Evolutionary conservation across 2,113 vertebrate species (phyloP).

Genomic region (Polyodon spathula): DNA sequence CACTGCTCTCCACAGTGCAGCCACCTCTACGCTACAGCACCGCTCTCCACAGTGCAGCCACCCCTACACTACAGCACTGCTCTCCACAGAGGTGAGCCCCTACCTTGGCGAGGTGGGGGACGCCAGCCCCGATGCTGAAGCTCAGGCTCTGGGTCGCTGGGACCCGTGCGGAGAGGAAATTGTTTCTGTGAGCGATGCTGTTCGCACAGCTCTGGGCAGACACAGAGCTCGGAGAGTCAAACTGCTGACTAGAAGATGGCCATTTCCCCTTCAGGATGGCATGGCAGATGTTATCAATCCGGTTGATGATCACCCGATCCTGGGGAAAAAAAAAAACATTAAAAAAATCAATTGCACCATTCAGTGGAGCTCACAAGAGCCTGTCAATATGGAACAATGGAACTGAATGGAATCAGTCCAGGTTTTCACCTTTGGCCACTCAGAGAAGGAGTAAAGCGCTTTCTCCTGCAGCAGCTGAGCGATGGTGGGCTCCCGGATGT

Average conservation of each 20-base stretch:
- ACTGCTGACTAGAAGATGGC: conserved; percentile 83
- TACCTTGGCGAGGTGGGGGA: conserved; percentile 75
- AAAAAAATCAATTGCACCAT: too few relatives aligned
- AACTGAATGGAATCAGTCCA: too few relatives aligned
- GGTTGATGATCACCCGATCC: conserved; percentile 94
- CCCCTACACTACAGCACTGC: too few relatives aligned
- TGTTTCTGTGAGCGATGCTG: conserved; percentile 47
- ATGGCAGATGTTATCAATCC: conserved; percentile 92
- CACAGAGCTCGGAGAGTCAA: conserved; percentile 62
- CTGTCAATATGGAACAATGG: too few relatives aligned
- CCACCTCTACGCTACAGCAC: too few relatives aligned
- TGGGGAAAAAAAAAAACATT: too few relatives aligned
- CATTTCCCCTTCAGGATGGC: conserved; percentile 92
- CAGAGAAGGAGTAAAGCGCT: conserved; percentile 89
- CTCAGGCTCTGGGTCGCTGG: conserved; percentile 35
- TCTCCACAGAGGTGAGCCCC: too few relatives aligned
- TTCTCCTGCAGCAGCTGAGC: conserved; percentile 94
- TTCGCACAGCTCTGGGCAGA: conserved; percentile 37
- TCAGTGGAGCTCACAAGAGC: too few relatives aligned
- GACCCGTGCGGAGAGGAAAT: conserved; percentile 46
- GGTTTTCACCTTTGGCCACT: conserved; percentile 99
- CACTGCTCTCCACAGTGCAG: too few relatives aligned
- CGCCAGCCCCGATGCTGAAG: conserved; percentile 47
- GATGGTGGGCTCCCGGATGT: conserved; percentile 80
- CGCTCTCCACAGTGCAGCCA: too few relatives aligned